Conservation (phyloP, 2,888 invertebrate species). For the Ichneumoninae sp. region DNA sequence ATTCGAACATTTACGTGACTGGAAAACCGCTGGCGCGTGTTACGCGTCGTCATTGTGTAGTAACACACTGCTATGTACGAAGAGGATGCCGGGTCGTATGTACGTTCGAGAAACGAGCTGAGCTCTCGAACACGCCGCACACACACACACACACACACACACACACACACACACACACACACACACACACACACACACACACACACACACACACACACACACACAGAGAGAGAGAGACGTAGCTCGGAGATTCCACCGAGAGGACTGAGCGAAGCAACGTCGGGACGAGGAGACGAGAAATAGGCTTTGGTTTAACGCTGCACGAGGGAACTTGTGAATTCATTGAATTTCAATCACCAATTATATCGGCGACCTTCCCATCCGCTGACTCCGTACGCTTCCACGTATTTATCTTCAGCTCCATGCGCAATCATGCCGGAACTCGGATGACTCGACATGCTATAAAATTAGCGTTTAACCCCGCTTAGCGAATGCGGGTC, state of each 20-base stretch:
- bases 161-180: not conserved
- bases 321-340: constrained; percentile 39
- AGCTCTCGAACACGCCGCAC: not conserved
- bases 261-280: constrained; percentile 1
- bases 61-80: not conserved
- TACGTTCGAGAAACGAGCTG: not conserved
- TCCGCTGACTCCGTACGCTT: constrained; percentile 31
- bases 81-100: not conserved
- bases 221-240: not conserved
- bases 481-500: not conserved
- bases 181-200: not conserved
- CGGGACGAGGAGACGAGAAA: constrained; percentile 34
- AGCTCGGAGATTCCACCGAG: constrained; percentile 11
- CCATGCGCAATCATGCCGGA: constrained; percentile 19
- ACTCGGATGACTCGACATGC: constrained; percentile 27
- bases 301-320: not conserved
- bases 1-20: constrained; percentile 44
- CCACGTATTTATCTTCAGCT: constrained; percentile 41
- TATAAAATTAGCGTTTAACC: constrained; percentile 22
- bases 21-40: constrained; percentile 25
- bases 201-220: not conserved
- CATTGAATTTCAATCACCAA: constrained; percentile 65
- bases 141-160: not conserved
- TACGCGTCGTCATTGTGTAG: constrained; percentile 8
- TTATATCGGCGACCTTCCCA: constrained; percentile 42